Percentiles rank a stretch among this genome's conserved stretches.
These are phyloP conservation scores for Toxonevra muliebris DNA, from an alignment of 2,888 invertebrate genomes.

Conservation along the genomic window DNA sequence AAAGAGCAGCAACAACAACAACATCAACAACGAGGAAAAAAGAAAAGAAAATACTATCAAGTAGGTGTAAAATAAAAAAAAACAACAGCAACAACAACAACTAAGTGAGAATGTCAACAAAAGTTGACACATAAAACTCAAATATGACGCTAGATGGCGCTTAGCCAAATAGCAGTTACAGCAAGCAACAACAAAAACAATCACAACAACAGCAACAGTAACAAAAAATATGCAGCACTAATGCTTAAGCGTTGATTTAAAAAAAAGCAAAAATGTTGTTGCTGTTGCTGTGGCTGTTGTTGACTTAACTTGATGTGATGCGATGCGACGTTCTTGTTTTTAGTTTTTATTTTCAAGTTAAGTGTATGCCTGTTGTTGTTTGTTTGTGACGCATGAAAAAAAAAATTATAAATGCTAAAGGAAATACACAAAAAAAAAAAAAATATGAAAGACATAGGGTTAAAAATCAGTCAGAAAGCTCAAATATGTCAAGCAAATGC, in stretches of 20 bases:
- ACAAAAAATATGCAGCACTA: background rate
- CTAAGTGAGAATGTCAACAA: slow-evolving; percentile 28
- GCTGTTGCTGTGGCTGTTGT: background rate
- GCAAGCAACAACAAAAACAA: background rate
- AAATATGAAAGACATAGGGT: too few relatives aligned
- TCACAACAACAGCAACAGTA: background rate
- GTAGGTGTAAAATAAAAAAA: slow-evolving; percentile 2
- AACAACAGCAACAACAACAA: slow-evolving; percentile 1
- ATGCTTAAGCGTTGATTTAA: background rate
- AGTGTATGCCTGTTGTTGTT: too few relatives aligned
- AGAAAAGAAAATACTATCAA: background rate
- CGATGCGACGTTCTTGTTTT: too few relatives aligned
- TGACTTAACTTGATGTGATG: too few relatives aligned
- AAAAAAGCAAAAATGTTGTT: background rate
- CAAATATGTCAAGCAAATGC: too few relatives aligned
- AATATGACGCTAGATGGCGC: slow-evolving; percentile 28
- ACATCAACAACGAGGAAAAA: background rate
- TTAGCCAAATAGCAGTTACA: slow-evolving; percentile 20
- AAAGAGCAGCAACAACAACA: background rate
- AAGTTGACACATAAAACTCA: slow-evolving; percentile 27
- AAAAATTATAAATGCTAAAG: too few relatives aligned
- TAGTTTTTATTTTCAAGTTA: too few relatives aligned
- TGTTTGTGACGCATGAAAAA: too few relatives aligned
- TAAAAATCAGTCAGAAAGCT: too few relatives aligned
- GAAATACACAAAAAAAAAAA: too few relatives aligned